Conservation (phyloP, 2,113 vertebrate species). For the Crotalus horridus region DNA sequence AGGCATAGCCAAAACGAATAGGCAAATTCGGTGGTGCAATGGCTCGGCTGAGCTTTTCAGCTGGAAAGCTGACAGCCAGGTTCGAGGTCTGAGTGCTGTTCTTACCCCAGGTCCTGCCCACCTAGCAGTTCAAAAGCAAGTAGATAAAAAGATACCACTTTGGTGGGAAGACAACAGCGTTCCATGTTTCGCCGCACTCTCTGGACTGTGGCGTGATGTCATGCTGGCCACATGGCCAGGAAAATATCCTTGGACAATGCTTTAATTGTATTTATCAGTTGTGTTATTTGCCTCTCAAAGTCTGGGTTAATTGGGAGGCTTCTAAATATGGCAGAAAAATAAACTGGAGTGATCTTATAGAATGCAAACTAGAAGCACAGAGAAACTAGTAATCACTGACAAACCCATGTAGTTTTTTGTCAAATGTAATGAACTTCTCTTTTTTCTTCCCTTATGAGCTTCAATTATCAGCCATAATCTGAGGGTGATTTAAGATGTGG, state of each 20-base stretch:
- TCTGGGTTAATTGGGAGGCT: neutral
- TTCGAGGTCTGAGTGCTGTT: neutral
- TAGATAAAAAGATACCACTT: neutral
- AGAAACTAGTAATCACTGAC: neutral
- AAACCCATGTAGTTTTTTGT: neutral
- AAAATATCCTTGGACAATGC: neutral
- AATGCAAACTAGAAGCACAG: neutral
- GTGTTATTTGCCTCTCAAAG: neutral
- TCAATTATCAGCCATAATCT: neutral
- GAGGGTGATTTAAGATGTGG: neutral
- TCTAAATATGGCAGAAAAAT: neutral
- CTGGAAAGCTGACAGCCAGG: neutral
- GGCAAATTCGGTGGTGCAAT: neutral
- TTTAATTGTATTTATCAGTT: neutral
- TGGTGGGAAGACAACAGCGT: neutral
- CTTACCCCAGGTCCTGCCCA: neutral
- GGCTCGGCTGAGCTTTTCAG: neutral
- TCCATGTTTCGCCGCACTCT: neutral
- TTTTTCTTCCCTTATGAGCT: neutral
- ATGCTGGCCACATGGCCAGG: neutral
- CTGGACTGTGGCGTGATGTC: neutral
- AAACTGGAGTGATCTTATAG: neutral
- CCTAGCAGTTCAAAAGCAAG: neutral
- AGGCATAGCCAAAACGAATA: constrained; percentile 1
- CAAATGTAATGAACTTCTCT: neutral